Conservation (phyloP, 2,113 vertebrate species). For the Rhinopomastus cyanomelas region DNA sequence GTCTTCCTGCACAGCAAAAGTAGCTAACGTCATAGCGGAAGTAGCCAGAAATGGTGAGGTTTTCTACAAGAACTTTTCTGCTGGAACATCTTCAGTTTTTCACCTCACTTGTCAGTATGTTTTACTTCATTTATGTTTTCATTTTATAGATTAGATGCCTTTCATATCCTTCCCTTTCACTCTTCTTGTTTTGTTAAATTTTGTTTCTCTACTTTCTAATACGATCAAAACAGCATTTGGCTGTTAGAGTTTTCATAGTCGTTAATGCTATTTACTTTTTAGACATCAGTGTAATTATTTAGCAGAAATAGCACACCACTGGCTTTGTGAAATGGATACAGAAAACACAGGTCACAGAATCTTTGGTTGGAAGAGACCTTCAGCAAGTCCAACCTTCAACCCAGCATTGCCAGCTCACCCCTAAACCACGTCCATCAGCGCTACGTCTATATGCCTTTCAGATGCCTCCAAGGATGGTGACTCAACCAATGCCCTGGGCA, state of each 20-base stretch:
- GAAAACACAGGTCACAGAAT: neutral
- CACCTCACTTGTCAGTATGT: conserved; percentile 80
- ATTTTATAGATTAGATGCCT: conserved; percentile 73
- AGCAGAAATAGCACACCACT: neutral
- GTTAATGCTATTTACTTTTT: neutral
- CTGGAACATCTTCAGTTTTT: conserved; percentile 82
- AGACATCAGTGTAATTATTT: too few relatives aligned
- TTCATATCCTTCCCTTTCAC: conserved; percentile 45
- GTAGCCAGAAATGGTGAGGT: conserved; percentile 98
- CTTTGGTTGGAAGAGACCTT: too few relatives aligned
- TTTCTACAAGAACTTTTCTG: conserved; percentile 79
- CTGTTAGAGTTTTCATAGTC: neutral
- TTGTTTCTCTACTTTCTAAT: conserved; percentile 33
- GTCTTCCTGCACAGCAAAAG: conserved; percentile 90
- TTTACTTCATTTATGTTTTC: conserved; percentile 81
- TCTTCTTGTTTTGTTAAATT: conserved; percentile 30
- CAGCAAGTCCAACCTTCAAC: too few relatives aligned
- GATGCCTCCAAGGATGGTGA: too few relatives aligned
- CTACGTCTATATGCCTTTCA: too few relatives aligned
- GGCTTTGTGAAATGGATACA: neutral
- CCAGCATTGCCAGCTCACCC: too few relatives aligned
- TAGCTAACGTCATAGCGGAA: conserved; percentile 98
- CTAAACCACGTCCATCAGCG: too few relatives aligned
- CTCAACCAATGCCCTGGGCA: too few relatives aligned
- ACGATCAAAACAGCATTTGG: neutral